These are phyloP conservation scores for Phthorimaea operculella DNA, from an alignment of 1,140 invertebrate genomes.

Conservation along the genomic window DNA sequence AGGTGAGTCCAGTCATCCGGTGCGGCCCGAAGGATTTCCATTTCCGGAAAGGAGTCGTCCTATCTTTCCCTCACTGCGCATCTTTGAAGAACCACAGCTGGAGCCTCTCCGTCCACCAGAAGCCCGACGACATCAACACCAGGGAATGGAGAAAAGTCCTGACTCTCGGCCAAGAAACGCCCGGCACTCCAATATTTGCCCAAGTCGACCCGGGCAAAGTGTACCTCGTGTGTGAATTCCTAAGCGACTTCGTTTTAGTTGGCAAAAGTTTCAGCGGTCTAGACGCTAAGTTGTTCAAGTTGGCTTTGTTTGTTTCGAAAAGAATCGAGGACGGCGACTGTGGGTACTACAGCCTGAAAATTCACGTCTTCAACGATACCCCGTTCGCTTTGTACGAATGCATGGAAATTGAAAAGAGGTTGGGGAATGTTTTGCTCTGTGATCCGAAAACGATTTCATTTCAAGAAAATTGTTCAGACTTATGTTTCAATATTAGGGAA, in stretches of 20 bases:
- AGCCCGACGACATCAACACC: constrained; percentile 68
- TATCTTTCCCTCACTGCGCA: constrained; percentile 93
- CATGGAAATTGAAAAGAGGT: constrained; percentile 78
- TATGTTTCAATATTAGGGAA: constrained; percentile 75
- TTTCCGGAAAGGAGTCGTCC: constrained; percentile 88
- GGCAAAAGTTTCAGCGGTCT: constrained; percentile 77
- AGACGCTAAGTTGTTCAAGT: constrained; percentile 79
- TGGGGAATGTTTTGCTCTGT: constrained; percentile 87
- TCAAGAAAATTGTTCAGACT: constrained; percentile 87
- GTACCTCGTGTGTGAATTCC: constrained; percentile 88
- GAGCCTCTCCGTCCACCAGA: constrained; percentile 82
- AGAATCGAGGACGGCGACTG: constrained; percentile 70
- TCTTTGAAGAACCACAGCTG: constrained; percentile 78
- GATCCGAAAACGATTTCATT: constrained; percentile 88
- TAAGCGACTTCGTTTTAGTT: constrained; percentile 88
- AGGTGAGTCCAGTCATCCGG: constrained; percentile 90
- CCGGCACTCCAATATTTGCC: constrained; percentile 92
- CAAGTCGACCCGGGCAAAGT: constrained; percentile 89
- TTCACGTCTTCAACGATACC: constrained; percentile 92
- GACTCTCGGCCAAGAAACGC: constrained; percentile 92
- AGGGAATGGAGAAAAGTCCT: constrained; percentile 80
- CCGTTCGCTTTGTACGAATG: constrained; percentile 87
- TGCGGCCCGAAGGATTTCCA: constrained; percentile 83
- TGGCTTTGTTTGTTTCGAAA: constrained; percentile 85
- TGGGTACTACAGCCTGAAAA: constrained; percentile 38